A percentile compares a stretch with the other conserved stretches of the same genome.
Conservation (phyloP, 2,888 invertebrate species). For the Eurytoma adleriae region DNA sequence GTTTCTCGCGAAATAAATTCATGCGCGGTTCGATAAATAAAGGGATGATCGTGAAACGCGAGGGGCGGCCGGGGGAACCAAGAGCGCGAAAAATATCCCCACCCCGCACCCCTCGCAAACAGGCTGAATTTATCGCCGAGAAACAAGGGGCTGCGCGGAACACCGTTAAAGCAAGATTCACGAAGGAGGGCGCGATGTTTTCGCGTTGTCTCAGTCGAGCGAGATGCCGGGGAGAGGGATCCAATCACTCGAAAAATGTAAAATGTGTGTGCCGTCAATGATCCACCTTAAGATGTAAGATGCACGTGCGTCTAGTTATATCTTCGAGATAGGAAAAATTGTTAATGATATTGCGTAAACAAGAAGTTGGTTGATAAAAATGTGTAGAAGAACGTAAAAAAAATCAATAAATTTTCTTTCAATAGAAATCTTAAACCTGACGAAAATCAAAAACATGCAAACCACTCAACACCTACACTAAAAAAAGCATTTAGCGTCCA, state of each 20-base stretch:
- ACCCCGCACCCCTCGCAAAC: constrained; percentile 19
- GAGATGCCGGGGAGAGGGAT: neutral
- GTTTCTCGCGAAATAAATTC: constrained; percentile 27
- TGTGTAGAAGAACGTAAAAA: neutral
- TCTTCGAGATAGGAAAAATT: neutral
- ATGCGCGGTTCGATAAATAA: constrained; percentile 32
- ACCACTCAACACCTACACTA: too few species aligned
- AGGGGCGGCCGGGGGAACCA: neutral
- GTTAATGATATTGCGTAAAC: neutral
- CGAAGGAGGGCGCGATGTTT: constrained; percentile 8
- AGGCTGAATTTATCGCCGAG: constrained; percentile 32
- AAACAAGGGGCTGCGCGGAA: constrained; percentile 20
- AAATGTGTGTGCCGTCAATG: neutral
- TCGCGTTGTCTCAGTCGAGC: neutral
- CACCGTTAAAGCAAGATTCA: constrained; percentile 42
- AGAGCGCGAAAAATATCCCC: constrained; percentile 31
- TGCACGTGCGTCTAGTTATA: neutral
- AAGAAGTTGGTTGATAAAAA: neutral
- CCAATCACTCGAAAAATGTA: constrained; percentile 9
- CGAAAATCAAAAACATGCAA: too few species aligned
- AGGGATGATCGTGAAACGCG: constrained; percentile 2
- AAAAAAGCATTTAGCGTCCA: too few species aligned
- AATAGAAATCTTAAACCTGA: too few species aligned
- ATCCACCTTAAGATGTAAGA: neutral
- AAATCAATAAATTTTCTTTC: too few species aligned